phyloP scores from a whole-genome alignment of 1,140 invertebrate species.

The Amyelois transitella region DNA sequence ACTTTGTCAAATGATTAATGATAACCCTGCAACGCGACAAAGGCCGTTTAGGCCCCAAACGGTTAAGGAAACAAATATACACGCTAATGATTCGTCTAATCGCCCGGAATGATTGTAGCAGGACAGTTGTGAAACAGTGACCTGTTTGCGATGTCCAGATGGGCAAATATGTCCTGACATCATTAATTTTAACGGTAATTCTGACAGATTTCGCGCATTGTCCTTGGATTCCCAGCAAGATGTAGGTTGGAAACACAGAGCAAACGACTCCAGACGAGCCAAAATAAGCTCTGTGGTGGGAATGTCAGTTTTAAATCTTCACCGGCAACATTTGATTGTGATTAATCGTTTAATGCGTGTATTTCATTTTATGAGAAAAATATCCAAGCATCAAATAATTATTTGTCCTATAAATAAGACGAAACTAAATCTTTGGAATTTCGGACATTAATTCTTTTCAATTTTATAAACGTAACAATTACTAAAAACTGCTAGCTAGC shows the following conservation, averaged over 20 bases:
- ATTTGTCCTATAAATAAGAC: no score
- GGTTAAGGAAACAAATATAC: slow-evolving; percentile 58
- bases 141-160: slow-evolving; percentile 60
- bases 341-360: background rate
- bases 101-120: slow-evolving; percentile 58
- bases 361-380: no score
- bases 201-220: background rate
- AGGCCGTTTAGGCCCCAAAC: slow-evolving; percentile 32
- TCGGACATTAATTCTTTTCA: no score
- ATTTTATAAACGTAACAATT: no score
- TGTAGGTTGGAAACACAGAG: no score
- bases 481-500: no score
- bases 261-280: no score
- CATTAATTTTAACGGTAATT: slow-evolving; percentile 47
- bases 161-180: slow-evolving; percentile 59
- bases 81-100: slow-evolving; percentile 64
- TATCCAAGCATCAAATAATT: no score
- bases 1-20: slow-evolving; percentile 65
- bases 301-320: background rate
- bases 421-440: no score
- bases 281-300: no score
- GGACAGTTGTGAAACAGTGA: slow-evolving; percentile 49
- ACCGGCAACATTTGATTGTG: background rate
- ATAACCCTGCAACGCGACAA: slow-evolving; percentile 36
- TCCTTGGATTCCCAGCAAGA: background rate